phyloP scores from a whole-genome alignment of 2,888 invertebrate species.

The Meghimatium bilineatum region DNA sequence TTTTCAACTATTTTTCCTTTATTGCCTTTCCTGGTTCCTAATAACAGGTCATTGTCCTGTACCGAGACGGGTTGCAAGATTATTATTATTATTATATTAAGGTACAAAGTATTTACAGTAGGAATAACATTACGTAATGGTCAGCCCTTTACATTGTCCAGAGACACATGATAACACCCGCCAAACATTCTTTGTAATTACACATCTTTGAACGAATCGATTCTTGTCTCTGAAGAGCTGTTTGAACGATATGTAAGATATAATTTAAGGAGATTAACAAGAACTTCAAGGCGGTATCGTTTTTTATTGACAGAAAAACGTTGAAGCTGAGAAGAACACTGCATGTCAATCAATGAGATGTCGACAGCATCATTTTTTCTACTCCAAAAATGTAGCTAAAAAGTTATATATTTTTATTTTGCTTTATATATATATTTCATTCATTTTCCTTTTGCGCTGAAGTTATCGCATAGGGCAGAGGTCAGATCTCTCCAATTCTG shows the following conservation, averaged over 20 bases:
- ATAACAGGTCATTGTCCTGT: too few species aligned
- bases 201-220: background rate
- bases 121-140: background rate
- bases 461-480: too few species aligned
- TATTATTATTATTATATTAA: too few species aligned
- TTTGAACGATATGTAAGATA: background rate
- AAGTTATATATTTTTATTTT: background rate
- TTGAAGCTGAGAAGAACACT: background rate
- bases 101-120: too few species aligned
- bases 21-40: too few species aligned
- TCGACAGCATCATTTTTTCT: background rate
- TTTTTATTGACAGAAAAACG: background rate
- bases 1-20: too few species aligned
- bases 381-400: background rate
- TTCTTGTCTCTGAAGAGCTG: background rate
- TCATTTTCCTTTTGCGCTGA: too few species aligned
- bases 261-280: conserved; percentile 5
- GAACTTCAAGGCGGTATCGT: background rate
- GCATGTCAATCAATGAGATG: background rate
- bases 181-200: background rate
- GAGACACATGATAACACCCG: background rate
- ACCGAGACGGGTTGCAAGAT: too few species aligned
- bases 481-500: too few species aligned
- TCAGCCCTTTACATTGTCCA: background rate
- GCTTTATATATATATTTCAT: background rate